Base-by-base conservation (phyloP, 2,113 vertebrate genomes). In the Brevimyrus niger region DNA sequence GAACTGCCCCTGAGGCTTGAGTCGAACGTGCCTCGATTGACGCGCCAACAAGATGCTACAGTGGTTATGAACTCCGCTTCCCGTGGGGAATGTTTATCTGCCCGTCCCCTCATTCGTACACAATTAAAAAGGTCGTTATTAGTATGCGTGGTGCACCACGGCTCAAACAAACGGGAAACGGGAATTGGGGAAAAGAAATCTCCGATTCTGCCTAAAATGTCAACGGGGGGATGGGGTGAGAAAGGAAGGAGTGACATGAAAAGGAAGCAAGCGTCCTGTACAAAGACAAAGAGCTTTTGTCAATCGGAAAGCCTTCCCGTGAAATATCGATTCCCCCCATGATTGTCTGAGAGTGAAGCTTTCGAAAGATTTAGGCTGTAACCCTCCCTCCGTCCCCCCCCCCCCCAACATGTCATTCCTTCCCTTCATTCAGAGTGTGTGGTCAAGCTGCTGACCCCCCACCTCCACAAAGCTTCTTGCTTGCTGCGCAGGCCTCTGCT, bases 311-410 rank as follows among this genome's bases (percentile, higher is more conserved):
- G 3, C 35, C 80, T 85, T 58, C 17, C 50, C 80, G 46, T 89
- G 80, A 61, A 89, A 85, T 89, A 89, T 89, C 42, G 88, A 89
- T 89, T 85, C n/a, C 61, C 51, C 50, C 80, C 58, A 15, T 47
- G 76, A 89, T 89, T 82, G 88, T n/a, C 44, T 38, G 27, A n/a
- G 88, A 48, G 46, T 82, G 47, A 80, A 13, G 73, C 50, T 42
- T 35, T 50, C 15, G 88, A 88, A 88, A 35, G n/a, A 86, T 50
- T 86, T 85, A 47, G 19, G 46, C 23, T 50, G 11, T 17, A 48
- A 47, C 31, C 1, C 15, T 44, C 80, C 80, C 42, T 19, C 42
- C 0, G 1, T 35, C 23, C 4, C 27, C 10, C n/a, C n/a, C 23
- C 4, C 27, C 17, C 21, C n/a, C 27, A 35, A 51, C n/a, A 27